phyloP scores from a whole-genome alignment of 2,888 invertebrate species.

The Notodonta dromedarius region DNA sequence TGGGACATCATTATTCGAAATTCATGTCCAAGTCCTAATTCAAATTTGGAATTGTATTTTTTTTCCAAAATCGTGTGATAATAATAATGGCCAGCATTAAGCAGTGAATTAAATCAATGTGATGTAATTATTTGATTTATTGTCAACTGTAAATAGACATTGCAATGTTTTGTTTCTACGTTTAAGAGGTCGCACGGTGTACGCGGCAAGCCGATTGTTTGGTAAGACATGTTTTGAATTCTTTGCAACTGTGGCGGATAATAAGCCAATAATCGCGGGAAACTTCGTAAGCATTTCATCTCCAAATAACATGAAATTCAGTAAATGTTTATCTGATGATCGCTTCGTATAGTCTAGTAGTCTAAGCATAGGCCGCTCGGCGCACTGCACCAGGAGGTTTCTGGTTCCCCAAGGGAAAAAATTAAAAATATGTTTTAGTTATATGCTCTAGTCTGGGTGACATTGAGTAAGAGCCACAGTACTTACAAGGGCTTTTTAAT shows the following conservation, averaged over 20 bases:
- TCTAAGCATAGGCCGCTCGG: too few relatives aligned
- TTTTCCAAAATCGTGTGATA: constrained; percentile 27
- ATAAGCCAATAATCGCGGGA: constrained; percentile 9
- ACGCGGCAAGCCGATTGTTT: constrained; percentile 47
- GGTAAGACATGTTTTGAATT: constrained; percentile 53
- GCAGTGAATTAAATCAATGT: constrained; percentile 41
- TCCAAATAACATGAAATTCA: background rate
- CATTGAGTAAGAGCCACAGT: too few relatives aligned
- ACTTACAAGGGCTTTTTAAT: too few relatives aligned
- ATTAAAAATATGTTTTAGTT: too few relatives aligned
- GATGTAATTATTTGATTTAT: constrained; percentile 42
- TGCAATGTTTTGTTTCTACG: constrained; percentile 55
- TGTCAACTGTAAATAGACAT: constrained; percentile 42
- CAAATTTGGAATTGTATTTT: constrained; percentile 24
- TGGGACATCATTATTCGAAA: constrained; percentile 14
- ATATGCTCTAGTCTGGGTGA: too few relatives aligned
- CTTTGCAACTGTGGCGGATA: constrained; percentile 9
- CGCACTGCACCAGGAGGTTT: too few relatives aligned
- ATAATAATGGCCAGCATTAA: constrained; percentile 20
- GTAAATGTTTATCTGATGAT: background rate
- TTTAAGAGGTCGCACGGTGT: constrained; percentile 57
- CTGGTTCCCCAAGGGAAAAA: too few relatives aligned
- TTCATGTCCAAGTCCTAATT: constrained; percentile 23
- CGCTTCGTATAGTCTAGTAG: too few relatives aligned
- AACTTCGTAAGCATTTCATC: background rate